These are phyloP conservation scores for Sinodicranocentrus sp. DNA, from an alignment of 2,888 invertebrate genomes.

Conservation along the genomic window DNA sequence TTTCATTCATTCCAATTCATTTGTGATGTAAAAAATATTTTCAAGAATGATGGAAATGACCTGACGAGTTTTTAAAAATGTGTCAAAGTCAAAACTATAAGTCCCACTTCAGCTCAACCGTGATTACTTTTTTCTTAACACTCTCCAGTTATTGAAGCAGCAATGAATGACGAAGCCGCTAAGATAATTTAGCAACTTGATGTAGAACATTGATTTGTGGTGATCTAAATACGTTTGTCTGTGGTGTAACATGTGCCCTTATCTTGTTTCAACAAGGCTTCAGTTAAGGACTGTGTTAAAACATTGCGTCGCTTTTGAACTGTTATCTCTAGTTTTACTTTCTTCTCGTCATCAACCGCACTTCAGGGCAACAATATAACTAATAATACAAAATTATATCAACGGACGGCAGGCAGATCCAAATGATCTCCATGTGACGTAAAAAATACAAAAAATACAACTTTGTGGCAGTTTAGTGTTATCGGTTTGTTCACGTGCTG, in stretches of 20 bases:
- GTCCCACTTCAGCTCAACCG: background rate
- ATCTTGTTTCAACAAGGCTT: slow-evolving; percentile 3
- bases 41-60: background rate
- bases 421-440: background rate
- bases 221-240: slow-evolving; percentile 24
- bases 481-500: slow-evolving; percentile 31
- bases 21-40: slow-evolving; percentile 35
- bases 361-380: too few species aligned
- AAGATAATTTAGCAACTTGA: background rate
- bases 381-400: background rate
- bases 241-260: slow-evolving; percentile 47
- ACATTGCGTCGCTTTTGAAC: too few species aligned
- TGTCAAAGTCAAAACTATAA: slow-evolving; percentile 8
- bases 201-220: background rate
- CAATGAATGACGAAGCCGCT: too few species aligned
- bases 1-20: slow-evolving; percentile 25
- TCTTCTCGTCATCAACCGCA: too few species aligned
- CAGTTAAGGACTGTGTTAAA: background rate
- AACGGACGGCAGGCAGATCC: background rate
- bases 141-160: too few species aligned
- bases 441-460: too few species aligned
- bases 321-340: too few species aligned
- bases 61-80: slow-evolving; percentile 27
- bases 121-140: background rate
- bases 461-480: background rate